These are phyloP conservation scores for Typhlomys cinereus DNA, from an alignment of 2,113 vertebrate species.

Conservation along the genomic window DNA sequence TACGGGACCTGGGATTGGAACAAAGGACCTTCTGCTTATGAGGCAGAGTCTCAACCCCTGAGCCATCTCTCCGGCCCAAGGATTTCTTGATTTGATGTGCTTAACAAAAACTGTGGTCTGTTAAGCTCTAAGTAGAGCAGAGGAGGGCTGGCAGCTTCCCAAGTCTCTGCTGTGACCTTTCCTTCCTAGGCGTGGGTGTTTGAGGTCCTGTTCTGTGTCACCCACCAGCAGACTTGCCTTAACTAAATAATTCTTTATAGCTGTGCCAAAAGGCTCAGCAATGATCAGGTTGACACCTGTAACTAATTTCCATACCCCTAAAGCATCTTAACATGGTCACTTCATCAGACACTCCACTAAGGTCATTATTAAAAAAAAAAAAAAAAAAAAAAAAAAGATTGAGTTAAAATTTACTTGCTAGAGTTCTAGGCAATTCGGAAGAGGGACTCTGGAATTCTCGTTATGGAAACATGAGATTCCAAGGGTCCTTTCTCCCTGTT, in stretches of 20 bases:
- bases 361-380: not conserved
- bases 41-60: not conserved
- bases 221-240: not conserved
- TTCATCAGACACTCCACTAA: not conserved
- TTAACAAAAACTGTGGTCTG: not conserved
- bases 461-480: not conserved
- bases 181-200: accelerated
- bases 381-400: not conserved
- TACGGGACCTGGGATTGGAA: not conserved
- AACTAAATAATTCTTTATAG: too few relatives aligned
- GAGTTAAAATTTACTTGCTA: not conserved
- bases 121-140: too few relatives aligned
- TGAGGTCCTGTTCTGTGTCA: not conserved
- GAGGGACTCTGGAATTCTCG: not conserved
- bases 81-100: not conserved
- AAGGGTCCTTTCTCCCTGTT: not conserved
- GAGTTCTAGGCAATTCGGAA: not conserved
- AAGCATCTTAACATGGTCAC: not conserved
- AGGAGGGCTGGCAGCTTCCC: not conserved
- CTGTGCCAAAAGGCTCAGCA: too few relatives aligned
- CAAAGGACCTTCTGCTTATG: not conserved
- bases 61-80: not conserved
- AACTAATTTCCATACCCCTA: not conserved
- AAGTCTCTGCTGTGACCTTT: accelerated
- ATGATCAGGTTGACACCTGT: too few relatives aligned